phyloP scores from a whole-genome alignment of 2,113 vertebrate species.

The Ginglymostoma cirratum region DNA sequence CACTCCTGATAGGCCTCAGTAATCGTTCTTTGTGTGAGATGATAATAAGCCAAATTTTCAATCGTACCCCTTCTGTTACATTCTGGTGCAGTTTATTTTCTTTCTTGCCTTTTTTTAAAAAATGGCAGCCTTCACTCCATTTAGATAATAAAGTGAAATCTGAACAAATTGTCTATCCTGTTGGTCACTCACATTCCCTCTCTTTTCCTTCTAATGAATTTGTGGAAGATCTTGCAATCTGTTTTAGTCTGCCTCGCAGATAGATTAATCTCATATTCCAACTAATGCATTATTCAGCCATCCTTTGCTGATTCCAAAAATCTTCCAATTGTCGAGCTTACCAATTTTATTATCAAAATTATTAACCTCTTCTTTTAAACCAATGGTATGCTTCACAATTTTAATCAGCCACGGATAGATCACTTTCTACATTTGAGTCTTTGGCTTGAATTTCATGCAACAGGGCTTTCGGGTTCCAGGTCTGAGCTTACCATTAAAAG shows the following conservation, averaged over 20 bases:
- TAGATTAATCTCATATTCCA: not conserved
- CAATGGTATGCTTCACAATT: too few species aligned
- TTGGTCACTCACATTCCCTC: not conserved
- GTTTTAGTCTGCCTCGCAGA: not conserved
- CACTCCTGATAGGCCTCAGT: not conserved
- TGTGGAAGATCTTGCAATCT: not conserved
- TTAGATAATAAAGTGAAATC: conserved; percentile 93
- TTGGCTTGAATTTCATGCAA: too few species aligned
- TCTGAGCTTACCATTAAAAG: too few species aligned
- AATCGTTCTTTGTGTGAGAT: not conserved
- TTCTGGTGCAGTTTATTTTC: not conserved
- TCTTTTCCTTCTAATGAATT: too few species aligned
- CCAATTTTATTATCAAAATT: not conserved
- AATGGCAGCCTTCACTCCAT: conserved; percentile 61
- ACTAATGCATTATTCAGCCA: not conserved
- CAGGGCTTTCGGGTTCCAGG: too few species aligned
- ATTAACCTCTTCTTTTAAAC: not conserved
- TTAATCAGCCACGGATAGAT: not conserved
- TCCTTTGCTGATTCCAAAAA: not conserved
- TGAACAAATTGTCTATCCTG: conserved; percentile 40
- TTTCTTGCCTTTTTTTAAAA: conserved; percentile 53
- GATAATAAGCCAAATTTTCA: not conserved
- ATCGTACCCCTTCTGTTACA: not conserved
- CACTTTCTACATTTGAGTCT: not conserved
- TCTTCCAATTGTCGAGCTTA: not conserved